Percentiles rank a stretch among this genome's conserved stretches.
Evolutionary conservation across 2,797 vertebrate genomes (phyloP).

Genomic region (Sebastes alutus): DNA sequence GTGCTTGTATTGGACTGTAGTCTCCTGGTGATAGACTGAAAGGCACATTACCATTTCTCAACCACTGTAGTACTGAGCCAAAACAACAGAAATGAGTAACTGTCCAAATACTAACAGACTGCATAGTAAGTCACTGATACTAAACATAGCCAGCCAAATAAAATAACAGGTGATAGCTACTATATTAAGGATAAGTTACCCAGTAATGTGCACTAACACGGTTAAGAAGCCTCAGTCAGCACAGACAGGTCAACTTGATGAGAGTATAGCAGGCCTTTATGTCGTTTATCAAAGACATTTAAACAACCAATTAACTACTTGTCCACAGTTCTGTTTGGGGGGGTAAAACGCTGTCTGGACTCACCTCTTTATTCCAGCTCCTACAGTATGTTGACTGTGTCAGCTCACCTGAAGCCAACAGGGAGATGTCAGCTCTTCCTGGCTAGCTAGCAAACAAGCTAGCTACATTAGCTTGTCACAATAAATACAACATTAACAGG

Average conservation of each 20-base stretch:
- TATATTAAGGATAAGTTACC: background rate
- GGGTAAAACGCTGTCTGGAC: constrained; percentile 5
- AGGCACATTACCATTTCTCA: background rate
- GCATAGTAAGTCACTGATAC: background rate
- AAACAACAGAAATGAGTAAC: background rate
- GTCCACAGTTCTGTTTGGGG: background rate
- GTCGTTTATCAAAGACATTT: background rate
- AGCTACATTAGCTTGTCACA: constrained; percentile 55
- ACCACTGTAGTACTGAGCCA: background rate
- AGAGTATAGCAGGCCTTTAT: background rate
- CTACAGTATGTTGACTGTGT: constrained; percentile 53
- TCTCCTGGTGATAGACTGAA: too few species aligned
- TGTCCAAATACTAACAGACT: background rate
- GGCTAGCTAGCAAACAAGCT: constrained; percentile 57
- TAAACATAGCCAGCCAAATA: background rate
- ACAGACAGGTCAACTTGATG: background rate
- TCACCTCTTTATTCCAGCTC: constrained; percentile 68
- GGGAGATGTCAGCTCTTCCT: constrained; percentile 57
- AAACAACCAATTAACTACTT: background rate
- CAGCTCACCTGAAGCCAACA: constrained; percentile 59
- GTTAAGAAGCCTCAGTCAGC: constrained; percentile 16
- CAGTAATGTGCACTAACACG: background rate
- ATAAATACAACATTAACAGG: constrained; percentile 6
- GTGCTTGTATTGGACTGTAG: too few species aligned
- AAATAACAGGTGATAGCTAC: background rate